Base-by-base conservation (phyloP, 2,797 vertebrate genomes). In the Sternotherus odoratus region DNA sequence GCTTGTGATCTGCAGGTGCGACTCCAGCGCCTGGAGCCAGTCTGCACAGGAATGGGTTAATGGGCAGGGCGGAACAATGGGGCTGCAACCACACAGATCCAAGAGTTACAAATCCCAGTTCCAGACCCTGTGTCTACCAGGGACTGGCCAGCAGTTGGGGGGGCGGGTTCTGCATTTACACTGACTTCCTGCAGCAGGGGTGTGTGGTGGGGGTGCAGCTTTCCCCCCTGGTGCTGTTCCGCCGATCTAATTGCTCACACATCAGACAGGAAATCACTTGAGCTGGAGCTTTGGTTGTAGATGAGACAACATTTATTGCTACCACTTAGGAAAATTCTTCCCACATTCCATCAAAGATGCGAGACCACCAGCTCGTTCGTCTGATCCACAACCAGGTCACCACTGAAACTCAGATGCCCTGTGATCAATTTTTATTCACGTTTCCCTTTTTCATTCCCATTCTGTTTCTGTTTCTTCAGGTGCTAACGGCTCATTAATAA, bases 251-350 rank as follows among this genome's bases (percentile, higher is more conserved):
- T n/a, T 11, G 17, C 63, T 36, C 3, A 8, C 3, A 12, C 3
- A 3, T 9, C 33, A 39, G 48, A 30, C 60, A 49, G 10, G 3
- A 33, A 15, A 46, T 56, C 33, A 83, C 50, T 0, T 0, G 88
- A 79, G 39, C 39, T 1, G 30, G 50, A 53, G 50, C 77, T 12
- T 8, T 33, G 56, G 56, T 28, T 60, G 33, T 13, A 49, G 50
- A 43, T 6, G 21, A 36, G 8, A 89, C 39, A 49, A 1, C 2
- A 0, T 1, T n/a, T 53, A 3, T 39, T 50, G 39, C 74, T 88
- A 30, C 1, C 1, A 50, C 3, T 1, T 48, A 69, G 57, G 39
- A 88, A 79, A 87, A 84, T 30, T 39, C 12, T 84, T 30, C 30
- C 13, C 6, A 0, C 6, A 11, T 2, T 33, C 33, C 13, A 17